Conservation (phyloP, 2,888 invertebrate species). For the Sarcophaga subvicina region DNA sequence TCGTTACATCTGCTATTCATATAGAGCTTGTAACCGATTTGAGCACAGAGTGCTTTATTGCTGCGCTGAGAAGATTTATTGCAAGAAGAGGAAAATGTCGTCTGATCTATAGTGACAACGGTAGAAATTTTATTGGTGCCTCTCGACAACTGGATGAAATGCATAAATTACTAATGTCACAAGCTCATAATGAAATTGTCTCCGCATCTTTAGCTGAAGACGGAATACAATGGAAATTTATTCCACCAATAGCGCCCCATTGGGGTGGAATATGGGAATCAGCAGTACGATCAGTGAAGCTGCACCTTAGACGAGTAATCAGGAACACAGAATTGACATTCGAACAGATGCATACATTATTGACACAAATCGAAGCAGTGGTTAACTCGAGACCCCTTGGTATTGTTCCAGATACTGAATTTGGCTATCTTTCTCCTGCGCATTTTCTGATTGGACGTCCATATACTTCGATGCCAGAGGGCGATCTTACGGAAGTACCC, state of each 20-base stretch:
- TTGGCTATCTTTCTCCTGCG: slow-evolving; percentile 52
- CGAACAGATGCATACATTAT: slow-evolving; percentile 56
- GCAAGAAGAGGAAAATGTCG: slow-evolving; percentile 58
- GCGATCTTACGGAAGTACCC: slow-evolving; percentile 24
- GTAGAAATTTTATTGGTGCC: slow-evolving; percentile 62
- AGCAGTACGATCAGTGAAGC: slow-evolving; percentile 61
- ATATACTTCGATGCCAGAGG: slow-evolving; percentile 55
- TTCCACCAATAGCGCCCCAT: slow-evolving; percentile 57
- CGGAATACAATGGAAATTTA: slow-evolving; percentile 63
- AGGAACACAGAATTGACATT: slow-evolving; percentile 18
- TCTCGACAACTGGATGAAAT: slow-evolving; percentile 57
- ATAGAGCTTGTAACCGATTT: slow-evolving; percentile 39
- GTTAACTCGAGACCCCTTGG: slow-evolving; percentile 50
- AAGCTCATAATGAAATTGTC: slow-evolving; percentile 37
- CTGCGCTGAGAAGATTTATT: slow-evolving; percentile 54
- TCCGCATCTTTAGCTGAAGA: slow-evolving; percentile 51
- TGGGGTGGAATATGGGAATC: slow-evolving; percentile 67
- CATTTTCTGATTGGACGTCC: slow-evolving; percentile 64
- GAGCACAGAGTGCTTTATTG: slow-evolving; percentile 59
- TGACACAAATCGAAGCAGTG: slow-evolving; percentile 16
- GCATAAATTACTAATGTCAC: slow-evolving; percentile 47
- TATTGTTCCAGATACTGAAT: slow-evolving; percentile 54
- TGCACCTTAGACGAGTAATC: slow-evolving; percentile 56
- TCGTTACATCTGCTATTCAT: too few relatives aligned
- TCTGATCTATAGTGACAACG: slow-evolving; percentile 61